Evolutionary conservation across 1,140 invertebrate species (phyloP).

Genomic region (Cylas formicarius): DNA sequence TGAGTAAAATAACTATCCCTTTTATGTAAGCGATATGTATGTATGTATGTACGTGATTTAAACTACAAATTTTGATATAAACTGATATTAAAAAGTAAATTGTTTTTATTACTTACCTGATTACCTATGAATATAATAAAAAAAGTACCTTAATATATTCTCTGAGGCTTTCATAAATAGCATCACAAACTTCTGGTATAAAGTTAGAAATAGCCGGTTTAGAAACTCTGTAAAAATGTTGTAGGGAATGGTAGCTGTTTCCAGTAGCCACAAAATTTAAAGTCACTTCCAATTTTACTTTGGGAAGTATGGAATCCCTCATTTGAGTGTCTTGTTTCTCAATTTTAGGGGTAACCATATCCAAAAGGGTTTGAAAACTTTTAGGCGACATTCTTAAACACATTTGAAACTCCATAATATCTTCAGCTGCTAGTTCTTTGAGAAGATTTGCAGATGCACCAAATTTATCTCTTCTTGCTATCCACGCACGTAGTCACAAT

Average conservation of each 20-base stretch:
- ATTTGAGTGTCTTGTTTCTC: conserved; percentile 10
- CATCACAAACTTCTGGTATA: conserved; percentile 17
- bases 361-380: conserved; percentile 12
- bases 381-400: conserved; percentile 16
- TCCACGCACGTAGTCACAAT: conserved; percentile 14
- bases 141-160: conserved; percentile 12
- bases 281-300: conserved; percentile 16
- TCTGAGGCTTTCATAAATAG: conserved; percentile 7
- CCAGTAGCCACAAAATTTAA: conserved; percentile 16
- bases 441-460: conserved; percentile 10
- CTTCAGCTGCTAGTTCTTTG: conserved; percentile 16
- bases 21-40: no score
- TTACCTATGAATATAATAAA: no score
- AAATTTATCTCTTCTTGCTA: conserved; percentile 8
- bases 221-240: conserved; percentile 9
- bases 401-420: conserved; percentile 13
- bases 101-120: no score
- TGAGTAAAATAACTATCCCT: no score
- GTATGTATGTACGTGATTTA: neutral
- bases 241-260: conserved; percentile 12
- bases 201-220: conserved; percentile 14
- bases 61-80: neutral
- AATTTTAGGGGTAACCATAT: conserved; percentile 10
- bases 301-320: conserved; percentile 10
- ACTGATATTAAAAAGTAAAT: neutral